Evolutionary conservation across 2,113 vertebrate genomes (phyloP), one percentile per base, ranked within the genome.

Genomic region (Siniperca knerii): DNA sequence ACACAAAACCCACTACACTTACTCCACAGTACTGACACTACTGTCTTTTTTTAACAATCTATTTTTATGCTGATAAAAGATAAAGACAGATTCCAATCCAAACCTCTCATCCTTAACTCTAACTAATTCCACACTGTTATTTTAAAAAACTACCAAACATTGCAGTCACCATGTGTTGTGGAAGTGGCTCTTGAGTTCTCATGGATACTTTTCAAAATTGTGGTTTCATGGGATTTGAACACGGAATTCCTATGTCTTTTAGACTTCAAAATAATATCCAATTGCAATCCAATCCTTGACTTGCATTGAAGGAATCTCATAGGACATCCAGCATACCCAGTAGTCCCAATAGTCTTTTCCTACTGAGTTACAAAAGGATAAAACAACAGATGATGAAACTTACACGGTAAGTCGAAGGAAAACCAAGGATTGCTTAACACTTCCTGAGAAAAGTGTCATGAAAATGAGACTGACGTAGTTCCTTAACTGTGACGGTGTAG

Each of bases 321-420:
- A 61, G 35, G 72, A 77, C 42, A 72, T 23, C 44, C 4, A 4
- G 4, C 62, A 62, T 23, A 52, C 11, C 21, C 20, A 67, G 21
- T 23, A 33, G 73, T 65, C 74, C 55, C 58, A 42, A 57, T 44
- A 67, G 42, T 16, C 35, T 73, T 67, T 55, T 42, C 37, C 16
- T 13, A 7, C 20, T 73, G 54, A 77, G 68, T 50, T 55, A 10
- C 9, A 50, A 33, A 52, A 33, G 0, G 8, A 71, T 87, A 15
- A 79, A 70, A 72, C 25, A 54, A 83, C 20, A 82, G 4, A 37
- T 35, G 15, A 62, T 44, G 37, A 61, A 70, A 54, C 16, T 15
- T n/a, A 2, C 7, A 69, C 10, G 10, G 0, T 9, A 8, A 33
- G 10, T 70, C 23, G 54, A 69, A 58, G 21, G 4, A 37, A 60